phyloP scores from a whole-genome alignment of 1,140 invertebrate genomes.

The Hydropsyche tenuis region DNA sequence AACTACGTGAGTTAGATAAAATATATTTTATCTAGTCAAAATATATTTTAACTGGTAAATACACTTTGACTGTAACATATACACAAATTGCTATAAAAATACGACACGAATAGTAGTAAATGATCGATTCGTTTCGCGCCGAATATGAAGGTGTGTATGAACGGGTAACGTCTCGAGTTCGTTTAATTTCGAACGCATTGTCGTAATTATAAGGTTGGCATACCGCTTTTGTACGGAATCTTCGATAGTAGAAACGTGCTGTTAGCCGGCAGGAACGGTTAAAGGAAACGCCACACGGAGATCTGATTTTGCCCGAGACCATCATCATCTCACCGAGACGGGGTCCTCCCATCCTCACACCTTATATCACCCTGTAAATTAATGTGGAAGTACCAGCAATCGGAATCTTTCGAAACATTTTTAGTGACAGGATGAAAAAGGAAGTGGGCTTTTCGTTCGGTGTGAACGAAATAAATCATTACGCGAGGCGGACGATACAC shows the following conservation, averaged over 20 bases:
- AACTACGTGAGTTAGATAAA: too few relatives aligned
- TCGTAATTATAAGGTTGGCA: slow-evolving; percentile 15
- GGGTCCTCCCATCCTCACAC: slow-evolving; percentile 19
- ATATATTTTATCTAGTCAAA: too few relatives aligned
- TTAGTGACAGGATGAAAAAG: slow-evolving; percentile 4
- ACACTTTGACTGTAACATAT: too few relatives aligned
- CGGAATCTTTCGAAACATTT: neutral
- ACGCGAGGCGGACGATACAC: slow-evolving; percentile 32
- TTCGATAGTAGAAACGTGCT: neutral
- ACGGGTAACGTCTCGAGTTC: too few relatives aligned
- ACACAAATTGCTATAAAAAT: too few relatives aligned
- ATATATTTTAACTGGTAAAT: too few relatives aligned
- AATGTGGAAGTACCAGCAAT: neutral
- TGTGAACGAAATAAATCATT: slow-evolving; percentile 34
- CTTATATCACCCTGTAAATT: slow-evolving; percentile 36
- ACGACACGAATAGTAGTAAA: too few relatives aligned
- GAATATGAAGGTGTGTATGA: too few relatives aligned
- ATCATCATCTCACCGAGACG: neutral
- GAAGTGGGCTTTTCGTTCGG: slow-evolving; percentile 26
- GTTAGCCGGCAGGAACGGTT: slow-evolving; percentile 26
- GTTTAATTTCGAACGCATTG: neutral
- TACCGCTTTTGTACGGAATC: slow-evolving; percentile 29
- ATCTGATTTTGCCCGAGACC: slow-evolving; percentile 33
- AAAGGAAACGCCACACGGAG: slow-evolving; percentile 21
- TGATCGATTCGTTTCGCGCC: too few relatives aligned